These are phyloP conservation scores for Drosophila eugracilis DNA, from an alignment of 1,140 invertebrate genomes.

Conservation along the genomic window DNA sequence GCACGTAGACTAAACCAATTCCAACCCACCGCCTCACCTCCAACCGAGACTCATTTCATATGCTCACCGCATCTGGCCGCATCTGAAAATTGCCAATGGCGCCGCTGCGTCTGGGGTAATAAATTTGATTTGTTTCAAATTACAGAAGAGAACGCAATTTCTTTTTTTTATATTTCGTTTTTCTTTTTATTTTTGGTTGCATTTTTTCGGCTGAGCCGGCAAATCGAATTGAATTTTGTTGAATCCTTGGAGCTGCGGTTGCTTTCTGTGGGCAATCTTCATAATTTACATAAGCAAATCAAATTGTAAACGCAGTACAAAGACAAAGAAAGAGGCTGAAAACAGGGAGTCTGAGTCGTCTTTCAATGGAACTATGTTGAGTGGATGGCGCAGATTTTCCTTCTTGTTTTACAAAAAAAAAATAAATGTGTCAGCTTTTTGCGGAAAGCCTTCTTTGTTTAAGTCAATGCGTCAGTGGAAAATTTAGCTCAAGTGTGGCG, in stretches of 20 bases:
- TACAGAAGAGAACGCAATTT: conserved; percentile 66
- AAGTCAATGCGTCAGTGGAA: conserved; percentile 57
- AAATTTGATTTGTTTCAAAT: conserved; percentile 83
- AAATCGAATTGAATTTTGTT: conserved; percentile 74
- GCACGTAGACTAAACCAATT: conserved; percentile 45
- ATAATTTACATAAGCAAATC: conserved; percentile 83
- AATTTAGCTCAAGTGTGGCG: conserved; percentile 75
- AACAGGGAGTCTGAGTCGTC: conserved; percentile 28
- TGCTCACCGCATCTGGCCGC: conserved; percentile 78
- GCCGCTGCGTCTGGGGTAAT: conserved; percentile 77
- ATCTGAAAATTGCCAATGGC: conserved; percentile 79
- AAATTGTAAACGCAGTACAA: conserved; percentile 75
- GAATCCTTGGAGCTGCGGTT: conserved; percentile 63
- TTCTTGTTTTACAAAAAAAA: conserved; percentile 20
- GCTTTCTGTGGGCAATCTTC: conserved; percentile 75
- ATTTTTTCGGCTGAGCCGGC: conserved; percentile 58
- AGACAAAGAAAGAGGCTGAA: conserved; percentile 12
- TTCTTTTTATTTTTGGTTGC: conserved; percentile 14
- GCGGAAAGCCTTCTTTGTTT: conserved; percentile 53
- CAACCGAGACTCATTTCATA: conserved; percentile 67
- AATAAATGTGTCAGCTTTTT: conserved; percentile 67
- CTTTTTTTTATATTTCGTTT: conserved; percentile 12
- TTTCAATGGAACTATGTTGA: conserved; percentile 74
- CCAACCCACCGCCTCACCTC: conserved; percentile 20
- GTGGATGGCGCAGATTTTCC: conserved; percentile 68